Conservation (phyloP, 1,140 invertebrate genomes). For the Euwallacea similis region DNA sequence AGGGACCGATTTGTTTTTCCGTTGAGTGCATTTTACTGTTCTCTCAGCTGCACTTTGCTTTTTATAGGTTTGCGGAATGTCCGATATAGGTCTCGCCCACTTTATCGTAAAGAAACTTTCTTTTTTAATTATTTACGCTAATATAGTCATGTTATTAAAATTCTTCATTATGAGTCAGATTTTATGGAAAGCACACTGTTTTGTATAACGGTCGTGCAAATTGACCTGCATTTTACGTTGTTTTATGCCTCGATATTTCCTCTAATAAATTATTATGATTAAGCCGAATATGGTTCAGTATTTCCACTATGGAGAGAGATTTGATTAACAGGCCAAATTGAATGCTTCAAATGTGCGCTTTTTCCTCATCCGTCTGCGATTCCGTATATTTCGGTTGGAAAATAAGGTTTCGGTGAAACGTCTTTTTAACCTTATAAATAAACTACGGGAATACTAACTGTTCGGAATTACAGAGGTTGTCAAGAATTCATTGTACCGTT, state of each 20-base stretch:
- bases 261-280: too few relatives aligned
- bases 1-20: background rate
- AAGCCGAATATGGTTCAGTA: too few relatives aligned
- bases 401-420: too few relatives aligned
- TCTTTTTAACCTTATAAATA: constrained; percentile 13
- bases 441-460: constrained; percentile 23
- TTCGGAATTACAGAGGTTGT: constrained; percentile 18
- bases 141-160: constrained; percentile 4
- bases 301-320: too few relatives aligned
- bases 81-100: background rate
- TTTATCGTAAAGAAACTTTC: background rate
- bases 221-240: constrained; percentile 9
- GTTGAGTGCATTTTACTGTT: background rate
- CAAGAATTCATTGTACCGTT: constrained; percentile 22
- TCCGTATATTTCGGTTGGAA: too few relatives aligned
- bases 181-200: background rate
- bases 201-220: background rate
- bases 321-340: too few relatives aligned
- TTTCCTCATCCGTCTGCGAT: too few relatives aligned
- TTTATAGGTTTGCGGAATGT: background rate
- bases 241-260: background rate
- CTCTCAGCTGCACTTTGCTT: background rate
- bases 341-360: too few relatives aligned
- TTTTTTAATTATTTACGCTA: constrained; percentile 12
- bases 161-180: constrained; percentile 7